Evolutionary conservation across 2,797 vertebrate genomes (phyloP).

Genomic region (Myripristis jacobus): DNA sequence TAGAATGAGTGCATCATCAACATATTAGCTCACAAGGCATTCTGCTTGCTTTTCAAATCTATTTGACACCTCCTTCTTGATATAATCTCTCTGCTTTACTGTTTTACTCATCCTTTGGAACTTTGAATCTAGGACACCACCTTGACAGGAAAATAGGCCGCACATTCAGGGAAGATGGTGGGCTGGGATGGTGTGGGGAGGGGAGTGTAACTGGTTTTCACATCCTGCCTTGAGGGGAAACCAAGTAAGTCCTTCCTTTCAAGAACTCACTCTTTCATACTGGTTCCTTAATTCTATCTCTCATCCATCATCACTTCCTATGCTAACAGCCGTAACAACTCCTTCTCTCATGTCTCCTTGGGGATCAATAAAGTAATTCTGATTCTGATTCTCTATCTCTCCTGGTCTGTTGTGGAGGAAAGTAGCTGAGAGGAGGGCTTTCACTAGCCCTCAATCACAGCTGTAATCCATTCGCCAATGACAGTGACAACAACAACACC

Average conservation of each 20-base stretch:
- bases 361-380: too few species aligned
- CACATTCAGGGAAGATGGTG: slow-evolving; percentile 67
- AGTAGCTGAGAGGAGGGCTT: slow-evolving; percentile 6
- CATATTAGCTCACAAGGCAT: slow-evolving; percentile 21
- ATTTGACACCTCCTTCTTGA: slow-evolving; percentile 46
- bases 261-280: slow-evolving; percentile 42
- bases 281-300: slow-evolving; percentile 34
- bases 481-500: slow-evolving; percentile 36
- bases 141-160: slow-evolving; percentile 83
- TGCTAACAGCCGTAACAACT: background rate
- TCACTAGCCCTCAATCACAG: slow-evolving; percentile 12
- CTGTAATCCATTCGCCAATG: slow-evolving; percentile 15
- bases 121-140: slow-evolving; percentile 84
- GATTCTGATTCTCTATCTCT: background rate
- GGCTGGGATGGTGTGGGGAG: slow-evolving; percentile 41
- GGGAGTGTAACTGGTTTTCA: slow-evolving; percentile 61
- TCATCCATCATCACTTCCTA: slow-evolving; percentile 1
- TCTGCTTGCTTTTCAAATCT: slow-evolving; percentile 22
- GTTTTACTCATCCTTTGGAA: slow-evolving; percentile 70
- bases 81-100: slow-evolving; percentile 53
- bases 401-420: background rate
- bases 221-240: slow-evolving; percentile 67
- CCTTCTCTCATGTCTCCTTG: background rate
- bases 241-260: slow-evolving; percentile 55
- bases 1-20: background rate